Evolutionary conservation across 2,113 vertebrate genomes (phyloP), one percentile per base, ranked within the genome.

Genomic region (Limanda limanda): DNA sequence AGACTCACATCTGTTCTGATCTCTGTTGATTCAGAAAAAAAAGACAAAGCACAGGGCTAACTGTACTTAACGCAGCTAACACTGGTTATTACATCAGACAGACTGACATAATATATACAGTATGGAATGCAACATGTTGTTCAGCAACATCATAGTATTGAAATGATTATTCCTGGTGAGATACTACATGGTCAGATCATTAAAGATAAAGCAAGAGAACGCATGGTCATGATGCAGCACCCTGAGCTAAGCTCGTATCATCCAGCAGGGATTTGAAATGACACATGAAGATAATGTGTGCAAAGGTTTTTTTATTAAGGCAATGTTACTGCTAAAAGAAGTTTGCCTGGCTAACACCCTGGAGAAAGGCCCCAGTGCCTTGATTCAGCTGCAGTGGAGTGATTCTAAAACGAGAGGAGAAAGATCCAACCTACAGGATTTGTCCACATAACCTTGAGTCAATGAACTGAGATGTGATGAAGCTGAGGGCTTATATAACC

Each of bases 1-100:
- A 85, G 81, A 81, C 74, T 9, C 57, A 78, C 86, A 93, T 92
- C 84, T 91, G 88, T 71, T 77, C 86, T 60, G 27, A 71, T 76
- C 73, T 69, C 86, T 90, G 85, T 90, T 89, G 79, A 91, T 89
- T 92, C 83, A 88, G 15, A 57, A 71, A 81, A 83, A 78, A 40
- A 31, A 31, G 31, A 31, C 31, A 31, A 31, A 51, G 42, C 23
- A 65, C 23, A 47, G 15, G 35, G 18, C 65, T 58, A 64, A 52
- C 23, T 59, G 71, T 52, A 74, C 18, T 72, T 54, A 71, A 59
- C 14, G 56, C 24, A 52, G 13, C 54, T 60, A 60, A 55, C 13
- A 48, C 1, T 58, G 1, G 27, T 37, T 83, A 31, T 81, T 78
- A 74, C 35, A 58, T 75, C 55, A 81, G 20, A 72, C 45, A 78